Conservation (phyloP, 1,140 invertebrate genomes). For the Psilanteris sp. region DNA sequence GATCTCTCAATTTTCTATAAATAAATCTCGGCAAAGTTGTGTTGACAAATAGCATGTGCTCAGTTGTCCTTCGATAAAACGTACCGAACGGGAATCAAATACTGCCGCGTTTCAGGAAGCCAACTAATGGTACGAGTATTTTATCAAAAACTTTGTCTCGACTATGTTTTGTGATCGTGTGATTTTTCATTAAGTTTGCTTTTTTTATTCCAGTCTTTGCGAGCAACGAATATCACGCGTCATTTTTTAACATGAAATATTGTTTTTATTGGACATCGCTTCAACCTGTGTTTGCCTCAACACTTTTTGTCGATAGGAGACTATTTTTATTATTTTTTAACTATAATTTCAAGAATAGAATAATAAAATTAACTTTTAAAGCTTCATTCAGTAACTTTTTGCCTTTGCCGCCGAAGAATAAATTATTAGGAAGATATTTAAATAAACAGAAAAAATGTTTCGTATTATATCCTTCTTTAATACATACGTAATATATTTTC, state of each 20-base stretch:
- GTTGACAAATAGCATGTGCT: constrained; percentile 67
- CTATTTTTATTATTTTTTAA: constrained; percentile 39
- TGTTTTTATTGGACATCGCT: constrained; percentile 40
- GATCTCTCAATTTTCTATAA: constrained; percentile 53
- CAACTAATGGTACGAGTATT: constrained; percentile 57
- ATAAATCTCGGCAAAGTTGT: constrained; percentile 50
- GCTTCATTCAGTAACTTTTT: too few species aligned
- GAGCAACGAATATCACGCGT: constrained; percentile 28
- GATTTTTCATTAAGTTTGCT: constrained; percentile 46
- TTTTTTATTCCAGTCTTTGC: constrained; percentile 36
- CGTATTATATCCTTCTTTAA: too few species aligned
- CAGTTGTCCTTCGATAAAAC: constrained; percentile 61
- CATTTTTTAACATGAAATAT: constrained; percentile 51
- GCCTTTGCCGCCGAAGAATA: too few species aligned
- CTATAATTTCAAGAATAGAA: too few species aligned
- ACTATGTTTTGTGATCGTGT: constrained; percentile 52
- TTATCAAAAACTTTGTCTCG: constrained; percentile 60
- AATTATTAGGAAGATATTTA: too few species aligned
- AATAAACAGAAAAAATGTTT: too few species aligned
- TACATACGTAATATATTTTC: too few species aligned
- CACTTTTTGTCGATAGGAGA: constrained; percentile 6
- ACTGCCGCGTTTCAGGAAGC: constrained; percentile 60
- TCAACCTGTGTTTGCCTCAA: constrained; percentile 7
- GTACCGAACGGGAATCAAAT: constrained; percentile 58
- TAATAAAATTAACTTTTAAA: too few species aligned